Evolutionary conservation across 2,888 invertebrate species (phyloP).

Genomic region (Thalpophila matura): DNA sequence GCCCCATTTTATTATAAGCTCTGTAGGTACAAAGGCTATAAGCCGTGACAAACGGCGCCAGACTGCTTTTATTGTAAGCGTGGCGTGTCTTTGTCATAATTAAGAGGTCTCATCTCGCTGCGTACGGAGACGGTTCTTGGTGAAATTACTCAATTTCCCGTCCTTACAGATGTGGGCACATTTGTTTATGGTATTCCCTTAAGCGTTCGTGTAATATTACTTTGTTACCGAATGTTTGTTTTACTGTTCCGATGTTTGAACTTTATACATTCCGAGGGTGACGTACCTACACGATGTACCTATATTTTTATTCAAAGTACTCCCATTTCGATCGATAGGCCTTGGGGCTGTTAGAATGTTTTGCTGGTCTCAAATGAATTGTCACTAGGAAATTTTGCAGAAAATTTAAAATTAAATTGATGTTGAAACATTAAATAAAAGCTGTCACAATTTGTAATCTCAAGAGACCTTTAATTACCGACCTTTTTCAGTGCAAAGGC

Average conservation of each 20-base stretch:
- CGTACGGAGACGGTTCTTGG: constrained; percentile 38
- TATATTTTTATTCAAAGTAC: constrained; percentile 21
- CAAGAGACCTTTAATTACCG: constrained; percentile 6
- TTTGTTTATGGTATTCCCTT: constrained; percentile 37
- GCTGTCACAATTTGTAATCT: not conserved
- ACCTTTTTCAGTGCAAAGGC: not conserved
- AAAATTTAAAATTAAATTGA: constrained; percentile 6
- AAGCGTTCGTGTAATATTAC: constrained; percentile 37
- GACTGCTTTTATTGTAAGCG: constrained; percentile 54
- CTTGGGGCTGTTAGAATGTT: constrained; percentile 3
- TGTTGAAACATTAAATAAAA: constrained; percentile 11
- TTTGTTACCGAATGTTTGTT: constrained; percentile 18
- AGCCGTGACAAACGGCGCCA: constrained; percentile 49
- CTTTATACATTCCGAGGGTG: constrained; percentile 16
- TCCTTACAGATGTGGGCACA: constrained; percentile 35
- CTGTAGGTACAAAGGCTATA: constrained; percentile 20
- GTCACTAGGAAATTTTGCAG: not conserved
- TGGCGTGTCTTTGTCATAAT: constrained; percentile 67
- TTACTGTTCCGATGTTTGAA: constrained; percentile 22
- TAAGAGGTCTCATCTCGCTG: constrained; percentile 66
- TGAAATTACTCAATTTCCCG: constrained; percentile 65
- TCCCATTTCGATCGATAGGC: constrained; percentile 10
- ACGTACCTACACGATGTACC: constrained; percentile 5
- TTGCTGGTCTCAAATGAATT: constrained; percentile 11
- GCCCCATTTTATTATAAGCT: constrained; percentile 42